These are phyloP conservation scores for Xylophagus ater DNA, from an alignment of 2,888 invertebrate genomes.

Conservation along the genomic window DNA sequence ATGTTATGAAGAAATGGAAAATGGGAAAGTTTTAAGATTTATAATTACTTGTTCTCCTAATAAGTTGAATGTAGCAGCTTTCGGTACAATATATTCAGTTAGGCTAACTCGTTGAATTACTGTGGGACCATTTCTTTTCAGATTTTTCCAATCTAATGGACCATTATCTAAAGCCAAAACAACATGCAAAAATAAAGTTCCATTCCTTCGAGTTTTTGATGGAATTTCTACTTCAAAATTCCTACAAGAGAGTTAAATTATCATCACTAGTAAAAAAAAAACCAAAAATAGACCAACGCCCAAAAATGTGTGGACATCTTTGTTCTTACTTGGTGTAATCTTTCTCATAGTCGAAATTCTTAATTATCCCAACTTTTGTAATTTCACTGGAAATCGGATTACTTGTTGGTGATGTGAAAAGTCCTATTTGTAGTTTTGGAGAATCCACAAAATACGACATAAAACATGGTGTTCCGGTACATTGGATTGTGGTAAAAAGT, in stretches of 20 bases:
- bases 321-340: slow-evolving; percentile 17
- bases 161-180: slow-evolving; percentile 51
- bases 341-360: slow-evolving; percentile 55
- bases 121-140: slow-evolving; percentile 48
- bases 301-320: not conserved
- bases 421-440: slow-evolving; percentile 56
- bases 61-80: slow-evolving; percentile 62
- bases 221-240: slow-evolving; percentile 59
- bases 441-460: slow-evolving; percentile 55
- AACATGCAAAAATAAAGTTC: slow-evolving; percentile 69
- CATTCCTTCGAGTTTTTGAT: slow-evolving; percentile 66
- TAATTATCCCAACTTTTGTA: slow-evolving; percentile 47
- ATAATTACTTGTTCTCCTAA: slow-evolving; percentile 42
- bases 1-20: no score
- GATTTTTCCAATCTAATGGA: slow-evolving; percentile 46
- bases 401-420: slow-evolving; percentile 54
- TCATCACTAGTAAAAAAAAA: no score
- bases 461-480: slow-evolving; percentile 49
- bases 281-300: slow-evolving; percentile 1
- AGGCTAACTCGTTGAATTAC: slow-evolving; percentile 53
- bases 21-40: not conserved
- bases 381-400: slow-evolving; percentile 48
- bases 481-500: slow-evolving; percentile 60
- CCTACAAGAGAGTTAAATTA: slow-evolving; percentile 43
- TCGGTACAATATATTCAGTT: slow-evolving; percentile 63